Percentiles rank a stretch among this genome's conserved stretches.
These are phyloP conservation scores for Andrena bucephala DNA, from an alignment of 2,888 invertebrate species.

Conservation along the genomic window DNA sequence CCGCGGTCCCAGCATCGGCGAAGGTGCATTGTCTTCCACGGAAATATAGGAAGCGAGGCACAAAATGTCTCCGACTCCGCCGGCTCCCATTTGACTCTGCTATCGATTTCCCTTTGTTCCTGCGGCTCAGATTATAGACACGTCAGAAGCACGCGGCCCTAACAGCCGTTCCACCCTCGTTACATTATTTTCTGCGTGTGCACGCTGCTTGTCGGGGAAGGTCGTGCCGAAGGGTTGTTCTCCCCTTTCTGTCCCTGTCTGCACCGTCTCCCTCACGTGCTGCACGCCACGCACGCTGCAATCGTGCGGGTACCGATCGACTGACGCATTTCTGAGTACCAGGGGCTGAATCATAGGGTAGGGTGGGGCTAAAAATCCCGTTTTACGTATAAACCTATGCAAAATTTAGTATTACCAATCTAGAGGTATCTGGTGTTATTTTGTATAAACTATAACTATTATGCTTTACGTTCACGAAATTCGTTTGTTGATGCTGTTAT, in stretches of 20 bases:
- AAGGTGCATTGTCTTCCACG: constrained; percentile 67
- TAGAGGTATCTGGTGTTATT: too few relatives aligned
- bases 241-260: constrained; percentile 20
- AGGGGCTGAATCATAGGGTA: background rate
- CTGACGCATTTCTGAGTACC: background rate
- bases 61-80: constrained; percentile 56
- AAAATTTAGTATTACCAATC: too few relatives aligned
- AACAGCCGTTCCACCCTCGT: constrained; percentile 12
- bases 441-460: too few relatives aligned
- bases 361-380: too few relatives aligned
- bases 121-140: constrained; percentile 48
- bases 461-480: too few relatives aligned
- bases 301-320: background rate
- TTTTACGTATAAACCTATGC: too few relatives aligned
- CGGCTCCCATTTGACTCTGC: constrained; percentile 31
- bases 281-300: constrained; percentile 32
- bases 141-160: constrained; percentile 32
- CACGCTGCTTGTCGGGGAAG: constrained; percentile 22
- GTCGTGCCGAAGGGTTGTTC: constrained; percentile 41
- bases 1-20: constrained; percentile 50
- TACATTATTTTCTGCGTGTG: constrained; percentile 41
- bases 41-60: constrained; percentile 70
- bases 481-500: too few relatives aligned
- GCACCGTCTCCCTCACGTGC: constrained; percentile 18
- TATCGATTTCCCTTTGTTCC: constrained; percentile 65